A percentile compares a stretch with the other conserved stretches of the same genome.
These are phyloP conservation scores for Spea hammondii DNA, from an alignment of 2,797 vertebrate species.

Conservation along the genomic window DNA sequence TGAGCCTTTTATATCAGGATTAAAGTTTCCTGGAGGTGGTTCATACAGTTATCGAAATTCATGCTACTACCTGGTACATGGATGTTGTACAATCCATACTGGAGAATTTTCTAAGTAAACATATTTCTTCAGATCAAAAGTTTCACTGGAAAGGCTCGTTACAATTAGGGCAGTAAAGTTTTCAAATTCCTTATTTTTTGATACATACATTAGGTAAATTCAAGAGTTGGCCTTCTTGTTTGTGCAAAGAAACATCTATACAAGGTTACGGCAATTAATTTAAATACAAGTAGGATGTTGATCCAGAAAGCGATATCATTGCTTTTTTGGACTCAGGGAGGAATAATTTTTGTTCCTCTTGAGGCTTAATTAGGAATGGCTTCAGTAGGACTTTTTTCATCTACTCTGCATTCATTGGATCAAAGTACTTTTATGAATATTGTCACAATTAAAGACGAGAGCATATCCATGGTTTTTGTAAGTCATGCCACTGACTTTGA, in stretches of 20 bases:
- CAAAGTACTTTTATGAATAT: background rate
- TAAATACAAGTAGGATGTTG: slow-evolving; percentile 2
- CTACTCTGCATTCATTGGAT: background rate
- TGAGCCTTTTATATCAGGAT: no score
- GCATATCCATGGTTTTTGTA: no score
- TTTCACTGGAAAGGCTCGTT: background rate
- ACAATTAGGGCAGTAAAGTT: slow-evolving; percentile 6
- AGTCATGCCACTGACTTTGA: no score
- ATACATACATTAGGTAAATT: background rate
- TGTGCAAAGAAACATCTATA: background rate
- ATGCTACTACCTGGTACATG: no score
- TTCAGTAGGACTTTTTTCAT: background rate
- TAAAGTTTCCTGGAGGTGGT: no score
- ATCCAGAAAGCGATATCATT: background rate
- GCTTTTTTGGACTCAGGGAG: background rate
- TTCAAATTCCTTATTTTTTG: background rate
- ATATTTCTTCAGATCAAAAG: no score
- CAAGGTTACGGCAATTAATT: background rate
- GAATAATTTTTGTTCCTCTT: slow-evolving; percentile 7
- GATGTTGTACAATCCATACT: no score
- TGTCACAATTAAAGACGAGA: background rate
- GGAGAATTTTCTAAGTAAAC: no score
- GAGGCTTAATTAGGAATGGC: slow-evolving; percentile 5
- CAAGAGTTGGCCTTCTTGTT: background rate
- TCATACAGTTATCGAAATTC: no score